phyloP scores from a whole-genome alignment of 2,888 invertebrate genomes.

The Campaea margaritaria region DNA sequence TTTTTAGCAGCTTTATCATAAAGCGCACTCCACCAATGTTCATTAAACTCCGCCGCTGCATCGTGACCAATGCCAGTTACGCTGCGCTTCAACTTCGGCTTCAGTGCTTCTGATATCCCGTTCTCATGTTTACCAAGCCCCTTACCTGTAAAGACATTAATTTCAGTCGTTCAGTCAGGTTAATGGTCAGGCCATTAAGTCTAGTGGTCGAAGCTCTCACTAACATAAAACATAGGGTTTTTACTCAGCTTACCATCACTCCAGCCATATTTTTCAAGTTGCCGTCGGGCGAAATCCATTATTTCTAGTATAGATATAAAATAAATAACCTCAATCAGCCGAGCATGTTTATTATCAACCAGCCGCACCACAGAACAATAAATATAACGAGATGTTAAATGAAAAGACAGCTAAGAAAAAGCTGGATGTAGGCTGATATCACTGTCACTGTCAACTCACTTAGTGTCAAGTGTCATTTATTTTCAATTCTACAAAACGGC shows the following conservation, averaged over 20 bases:
- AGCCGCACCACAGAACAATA: not conserved
- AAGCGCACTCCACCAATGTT: conserved; percentile 94
- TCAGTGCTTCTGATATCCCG: conserved; percentile 91
- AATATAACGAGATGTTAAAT: no score
- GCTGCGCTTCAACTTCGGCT: conserved; percentile 92
- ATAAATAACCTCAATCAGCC: no score
- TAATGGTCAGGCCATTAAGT: not conserved
- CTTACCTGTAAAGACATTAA: conserved; percentile 87
- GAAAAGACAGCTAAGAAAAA: no score
- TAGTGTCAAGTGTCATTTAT: no score
- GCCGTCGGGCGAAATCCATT: conserved; percentile 90
- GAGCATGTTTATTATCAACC: no score
- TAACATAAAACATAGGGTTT: not conserved
- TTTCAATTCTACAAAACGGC: no score
- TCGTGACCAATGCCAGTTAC: conserved; percentile 92
- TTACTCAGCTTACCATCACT: conserved; percentile 66
- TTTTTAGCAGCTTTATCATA: conserved; percentile 91
- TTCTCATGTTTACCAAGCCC: conserved; percentile 93
- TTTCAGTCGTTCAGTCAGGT: not conserved
- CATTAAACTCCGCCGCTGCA: conserved; percentile 89
- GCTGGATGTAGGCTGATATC: no score
- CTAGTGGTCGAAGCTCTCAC: not conserved
- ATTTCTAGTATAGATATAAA: not conserved
- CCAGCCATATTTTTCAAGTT: conserved; percentile 92
- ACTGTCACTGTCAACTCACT: no score